A percentile compares a stretch with the other conserved stretches of the same genome.
Conservation (phyloP, 1,140 invertebrate species). For the Bombus waltoni region DNA sequence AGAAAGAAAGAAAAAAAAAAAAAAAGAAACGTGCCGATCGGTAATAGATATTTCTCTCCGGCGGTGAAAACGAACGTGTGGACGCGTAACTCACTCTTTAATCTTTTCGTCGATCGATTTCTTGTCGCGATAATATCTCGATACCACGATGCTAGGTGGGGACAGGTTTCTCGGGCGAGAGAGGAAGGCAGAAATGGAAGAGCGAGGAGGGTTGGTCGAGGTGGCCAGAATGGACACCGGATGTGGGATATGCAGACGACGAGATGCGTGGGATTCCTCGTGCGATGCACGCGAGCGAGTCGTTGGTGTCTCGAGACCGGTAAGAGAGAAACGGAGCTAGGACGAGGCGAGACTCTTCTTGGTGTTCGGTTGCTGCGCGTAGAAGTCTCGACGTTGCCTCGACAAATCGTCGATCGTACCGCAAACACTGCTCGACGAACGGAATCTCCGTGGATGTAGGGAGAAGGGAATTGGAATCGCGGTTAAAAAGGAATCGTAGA, state of each 20-base stretch:
- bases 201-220: slow-evolving; percentile 53
- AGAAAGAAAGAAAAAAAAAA: too few relatives aligned
- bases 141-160: slow-evolving; percentile 27
- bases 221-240: slow-evolving; percentile 65
- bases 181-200: slow-evolving; percentile 13
- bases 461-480: background rate
- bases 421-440: background rate
- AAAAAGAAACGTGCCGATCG: background rate
- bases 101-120: slow-evolving; percentile 58
- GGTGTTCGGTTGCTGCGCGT: background rate
- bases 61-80: background rate
- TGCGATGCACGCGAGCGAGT: slow-evolving; percentile 47
- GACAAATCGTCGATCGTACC: slow-evolving; percentile 35
- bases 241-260: slow-evolving; percentile 73
- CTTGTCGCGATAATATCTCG: slow-evolving; percentile 48
- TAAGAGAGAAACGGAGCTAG: background rate
- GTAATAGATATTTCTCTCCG: background rate
- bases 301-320: slow-evolving; percentile 20
- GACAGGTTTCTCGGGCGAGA: slow-evolving; percentile 63
- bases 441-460: background rate
- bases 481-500: background rate
- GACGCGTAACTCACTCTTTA: slow-evolving; percentile 3
- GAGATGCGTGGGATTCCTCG: slow-evolving; percentile 75
- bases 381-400: background rate
- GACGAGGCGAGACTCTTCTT: background rate